Evolutionary conservation across 2,888 invertebrate species (phyloP), one percentile per base, ranked within the genome.

Genomic region (Acanthosoma haemorrhoidale): DNA sequence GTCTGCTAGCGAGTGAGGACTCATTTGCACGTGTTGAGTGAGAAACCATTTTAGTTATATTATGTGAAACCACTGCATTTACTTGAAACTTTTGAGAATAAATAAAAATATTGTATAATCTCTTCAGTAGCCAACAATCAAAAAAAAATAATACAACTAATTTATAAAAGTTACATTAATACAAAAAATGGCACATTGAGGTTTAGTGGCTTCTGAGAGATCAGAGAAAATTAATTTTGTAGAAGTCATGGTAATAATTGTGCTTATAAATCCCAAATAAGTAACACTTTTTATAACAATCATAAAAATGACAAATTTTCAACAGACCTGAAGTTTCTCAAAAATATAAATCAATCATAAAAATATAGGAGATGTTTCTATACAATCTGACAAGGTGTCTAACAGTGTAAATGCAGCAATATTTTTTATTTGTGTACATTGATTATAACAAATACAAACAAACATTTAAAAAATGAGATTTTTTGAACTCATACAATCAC

Each of bases 11-110:
- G 67, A 51, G 39, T 16, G 61, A 38, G 31, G 31, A 25, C 34
- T 67, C 32, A 32, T 31, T 57, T 67, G 67, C 57, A 67, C n/a
- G 67, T 57, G 57, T 51, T 31, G 13, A 18, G 51, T 51, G 41
- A 39, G 64, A 41, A 64, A 41, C 39, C 31, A 9, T 64, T 39
- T 41, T 3, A 8, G 39, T n/a, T n/a, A n/a, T n/a, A 15, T 39
- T n/a, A 13, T n/a, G 25, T 25, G 21, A 39, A 41, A 31, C 25
- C 41, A 41, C 41, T 64, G 64, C 64, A 41, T 41, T 64, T 61
- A 61, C 61, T 61, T 38, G 5, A 18, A 38, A 61, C n/a, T 34
- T 18, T 61, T 25, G n/a, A n/a, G n/a, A n/a, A n/a, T n/a, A n/a
- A n/a, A n/a, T n/a, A n/a, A n/a, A 13, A 25, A 51, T 2, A 25